Conservation (phyloP, 2,888 invertebrate species). For the Tipula helvola region DNA sequence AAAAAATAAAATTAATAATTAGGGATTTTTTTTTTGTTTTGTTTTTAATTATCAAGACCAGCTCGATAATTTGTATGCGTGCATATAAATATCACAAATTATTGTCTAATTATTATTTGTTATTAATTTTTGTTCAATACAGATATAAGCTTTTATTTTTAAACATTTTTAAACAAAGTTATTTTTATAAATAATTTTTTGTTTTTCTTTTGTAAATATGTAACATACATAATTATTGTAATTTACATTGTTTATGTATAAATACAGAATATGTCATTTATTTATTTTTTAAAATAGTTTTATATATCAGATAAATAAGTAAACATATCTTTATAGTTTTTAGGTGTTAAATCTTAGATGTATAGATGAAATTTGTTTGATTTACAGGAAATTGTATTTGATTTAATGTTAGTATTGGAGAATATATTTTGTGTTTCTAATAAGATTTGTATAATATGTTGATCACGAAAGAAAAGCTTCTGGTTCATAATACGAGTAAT, state of each 20-base stretch:
- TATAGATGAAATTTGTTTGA: not conserved
- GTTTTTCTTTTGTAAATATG: not conserved
- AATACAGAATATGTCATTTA: not conserved
- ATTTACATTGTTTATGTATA: not conserved
- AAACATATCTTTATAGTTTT: not conserved
- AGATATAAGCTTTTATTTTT: not conserved
- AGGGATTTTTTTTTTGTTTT: not conserved
- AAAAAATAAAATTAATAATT: not conserved
- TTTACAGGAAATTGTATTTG: too few species aligned
- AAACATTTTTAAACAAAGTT: not conserved
- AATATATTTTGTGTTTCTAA: too few species aligned
- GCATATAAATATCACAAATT: slow-evolving; percentile 4
- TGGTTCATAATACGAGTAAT: too few species aligned
- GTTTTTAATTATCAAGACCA: not conserved
- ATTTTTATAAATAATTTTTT: not conserved
- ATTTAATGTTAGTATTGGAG: too few species aligned
- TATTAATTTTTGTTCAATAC: not conserved
- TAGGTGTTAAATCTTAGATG: too few species aligned
- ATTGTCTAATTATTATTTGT: not conserved
- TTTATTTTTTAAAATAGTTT: not conserved
- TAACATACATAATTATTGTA: not conserved
- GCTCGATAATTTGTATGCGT: not conserved
- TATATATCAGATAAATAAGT: not conserved
- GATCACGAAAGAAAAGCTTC: too few species aligned
- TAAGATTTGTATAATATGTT: too few species aligned